Base-by-base conservation (phyloP, 2,797 vertebrate genomes). In the Delichon dasypus region DNA sequence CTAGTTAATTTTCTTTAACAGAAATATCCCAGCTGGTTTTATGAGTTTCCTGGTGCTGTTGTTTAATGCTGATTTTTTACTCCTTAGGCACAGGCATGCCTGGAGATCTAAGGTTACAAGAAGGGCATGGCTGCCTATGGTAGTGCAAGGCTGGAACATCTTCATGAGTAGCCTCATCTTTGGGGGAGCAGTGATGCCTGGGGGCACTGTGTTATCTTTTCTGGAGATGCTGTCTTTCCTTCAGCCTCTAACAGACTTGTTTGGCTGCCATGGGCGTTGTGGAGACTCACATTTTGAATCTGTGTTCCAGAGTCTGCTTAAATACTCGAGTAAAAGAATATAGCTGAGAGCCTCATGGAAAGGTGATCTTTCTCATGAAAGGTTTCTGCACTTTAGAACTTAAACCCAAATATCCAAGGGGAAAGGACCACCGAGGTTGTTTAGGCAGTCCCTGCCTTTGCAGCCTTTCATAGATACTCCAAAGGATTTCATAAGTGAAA, bases 401-500 rank as follows among this genome's bases (percentile, higher is more conserved):
- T 71, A 12, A 70, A 34, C 30, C 13, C 44, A 70, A 57, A 58
- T 40, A 42, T 16, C 29, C 21, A 54, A 73, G 51, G 48, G 72
- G 54, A 72, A 93, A 57, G 29, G 50, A 45, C 58, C 50, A 50
- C 25, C 4, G 0, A 30, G 73, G 40, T 17, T 40, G 68, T 78
- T 66, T 2, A 18, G 55, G 30, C 68, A 74, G 42, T 29, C n/a
- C 9, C 38, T 79, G 67, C 54, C 6, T 45, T 89, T 0, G 0
- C 47, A 70, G 67, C 47, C 51, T 76, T 82, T 85, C 67, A 36
- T 2, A 57, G 62, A 9, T 65, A 3, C 14, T 68, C 70, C 54
- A 80, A 9, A 79, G 57, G 51, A 11, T 55, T 70, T 85, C 2
- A 0, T 38, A 23, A 77, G n/a, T 77, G 30, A 70, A 60, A 68